phyloP scores from a whole-genome alignment of 2,113 vertebrate genomes.

The Oxygymnocypris stewartii region DNA sequence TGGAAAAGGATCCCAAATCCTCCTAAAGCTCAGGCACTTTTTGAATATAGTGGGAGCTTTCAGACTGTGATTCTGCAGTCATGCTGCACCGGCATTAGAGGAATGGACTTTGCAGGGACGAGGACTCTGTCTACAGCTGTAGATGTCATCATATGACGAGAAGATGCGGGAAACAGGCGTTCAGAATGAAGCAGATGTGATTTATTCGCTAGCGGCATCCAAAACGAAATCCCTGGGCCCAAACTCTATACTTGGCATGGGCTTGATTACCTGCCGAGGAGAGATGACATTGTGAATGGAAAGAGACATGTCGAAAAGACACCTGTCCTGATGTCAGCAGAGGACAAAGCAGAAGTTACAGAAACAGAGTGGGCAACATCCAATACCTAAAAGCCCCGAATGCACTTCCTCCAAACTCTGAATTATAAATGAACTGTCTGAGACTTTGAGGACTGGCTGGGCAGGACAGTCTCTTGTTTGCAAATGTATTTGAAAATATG shows the following conservation, averaged over 20 bases:
- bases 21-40: slow-evolving; percentile 70
- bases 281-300: slow-evolving; percentile 59
- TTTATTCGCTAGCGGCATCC: slow-evolving; percentile 40
- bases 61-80: slow-evolving; percentile 39
- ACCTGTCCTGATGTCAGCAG: slow-evolving; percentile 16
- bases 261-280: slow-evolving; percentile 53
- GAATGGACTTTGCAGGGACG: neutral
- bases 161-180: slow-evolving; percentile 68
- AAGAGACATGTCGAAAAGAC: slow-evolving; percentile 25
- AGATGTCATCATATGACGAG: slow-evolving; percentile 58
- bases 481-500: neutral
- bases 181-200: slow-evolving; percentile 55
- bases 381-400: slow-evolving; percentile 37
- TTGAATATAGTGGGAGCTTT: slow-evolving; percentile 66
- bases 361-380: slow-evolving; percentile 48
- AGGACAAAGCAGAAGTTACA: slow-evolving; percentile 33
- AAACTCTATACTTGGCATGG: slow-evolving; percentile 48
- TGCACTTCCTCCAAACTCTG: slow-evolving; percentile 58
- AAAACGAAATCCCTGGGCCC: slow-evolving; percentile 43
- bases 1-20: slow-evolving; percentile 70
- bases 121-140: slow-evolving; percentile 62
- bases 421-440: slow-evolving; percentile 69
- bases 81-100: slow-evolving; percentile 2
- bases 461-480: slow-evolving; percentile 19
- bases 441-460: slow-evolving; percentile 57